Evolutionary conservation across 2,113 vertebrate species (phyloP).

Genomic region (Motacilla alba): DNA sequence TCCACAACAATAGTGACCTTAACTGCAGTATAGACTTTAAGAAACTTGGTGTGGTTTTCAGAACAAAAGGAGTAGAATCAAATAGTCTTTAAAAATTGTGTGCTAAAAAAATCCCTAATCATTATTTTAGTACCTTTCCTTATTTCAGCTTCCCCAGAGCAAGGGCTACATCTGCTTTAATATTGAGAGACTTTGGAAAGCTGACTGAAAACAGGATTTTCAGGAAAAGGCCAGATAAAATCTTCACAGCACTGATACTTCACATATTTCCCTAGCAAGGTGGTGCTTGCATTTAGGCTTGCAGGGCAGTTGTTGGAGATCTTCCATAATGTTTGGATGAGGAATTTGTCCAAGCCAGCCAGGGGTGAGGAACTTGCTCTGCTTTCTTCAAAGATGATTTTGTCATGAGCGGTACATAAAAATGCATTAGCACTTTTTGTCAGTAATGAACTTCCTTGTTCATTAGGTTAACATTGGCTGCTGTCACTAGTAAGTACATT

Average conservation of each 20-base stretch:
- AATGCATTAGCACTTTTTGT: constrained; percentile 33
- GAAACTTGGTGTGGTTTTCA: background rate
- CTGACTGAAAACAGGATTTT: background rate
- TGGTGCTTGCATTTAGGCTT: background rate
- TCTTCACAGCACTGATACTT: background rate
- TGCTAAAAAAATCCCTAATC: background rate
- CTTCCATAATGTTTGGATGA: background rate
- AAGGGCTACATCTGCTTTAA: background rate
- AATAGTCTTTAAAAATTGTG: background rate
- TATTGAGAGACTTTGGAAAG: background rate
- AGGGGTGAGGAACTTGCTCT: background rate
- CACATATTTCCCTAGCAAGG: background rate
- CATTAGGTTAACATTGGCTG: constrained; percentile 39
- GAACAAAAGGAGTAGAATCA: background rate
- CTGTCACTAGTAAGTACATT: constrained; percentile 47
- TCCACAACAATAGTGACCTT: background rate
- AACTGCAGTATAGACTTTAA: background rate
- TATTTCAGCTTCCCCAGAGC: background rate
- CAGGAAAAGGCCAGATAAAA: background rate
- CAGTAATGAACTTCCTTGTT: constrained; percentile 41
- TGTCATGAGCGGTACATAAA: constrained; percentile 1
- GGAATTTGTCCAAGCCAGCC: background rate
- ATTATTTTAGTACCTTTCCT: background rate
- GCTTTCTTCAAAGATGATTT: constrained; percentile 16
- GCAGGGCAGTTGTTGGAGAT: background rate